A percentile compares a stretch with the other conserved stretches of the same genome.
phyloP scores from a whole-genome alignment of 2,888 invertebrate species.

The Ophraella communa region DNA sequence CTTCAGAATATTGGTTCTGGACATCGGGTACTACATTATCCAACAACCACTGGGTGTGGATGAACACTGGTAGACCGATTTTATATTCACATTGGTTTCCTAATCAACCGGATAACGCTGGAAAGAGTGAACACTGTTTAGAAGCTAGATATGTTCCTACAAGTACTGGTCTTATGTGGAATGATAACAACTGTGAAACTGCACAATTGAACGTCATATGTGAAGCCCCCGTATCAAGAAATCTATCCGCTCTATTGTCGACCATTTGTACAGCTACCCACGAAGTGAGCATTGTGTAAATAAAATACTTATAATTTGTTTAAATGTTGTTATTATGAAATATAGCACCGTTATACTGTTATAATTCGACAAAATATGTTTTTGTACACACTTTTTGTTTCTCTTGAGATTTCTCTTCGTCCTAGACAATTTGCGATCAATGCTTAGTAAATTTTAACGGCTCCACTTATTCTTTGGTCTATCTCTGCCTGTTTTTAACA shows the following conservation, averaged over 20 bases:
- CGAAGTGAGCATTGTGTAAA: not conserved
- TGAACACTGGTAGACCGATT: constrained; percentile 23
- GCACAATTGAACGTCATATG: constrained; percentile 16
- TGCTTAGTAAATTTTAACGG: too few species aligned
- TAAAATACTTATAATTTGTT: too few species aligned
- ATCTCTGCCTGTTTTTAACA: too few species aligned
- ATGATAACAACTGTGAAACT: constrained; percentile 10
- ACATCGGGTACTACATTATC: constrained; percentile 19
- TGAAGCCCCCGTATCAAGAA: constrained; percentile 14
- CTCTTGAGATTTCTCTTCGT: too few species aligned
- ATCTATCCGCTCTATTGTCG: not conserved
- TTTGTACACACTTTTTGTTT: too few species aligned
- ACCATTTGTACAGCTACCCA: not conserved
- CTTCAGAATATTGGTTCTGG: constrained; percentile 18
- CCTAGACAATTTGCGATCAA: too few species aligned
- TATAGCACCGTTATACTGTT: too few species aligned
- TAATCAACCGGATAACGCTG: constrained; percentile 19
- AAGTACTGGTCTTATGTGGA: constrained; percentile 17
- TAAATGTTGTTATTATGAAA: too few species aligned
- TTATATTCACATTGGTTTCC: constrained; percentile 19
- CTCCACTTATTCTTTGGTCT: too few species aligned
- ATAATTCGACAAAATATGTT: too few species aligned
- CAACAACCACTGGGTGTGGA: constrained; percentile 23
- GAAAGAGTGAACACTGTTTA: constrained; percentile 17
- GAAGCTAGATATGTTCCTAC: constrained; percentile 12